Base-by-base conservation (phyloP, 2,113 vertebrate species). In the Colaptes auratus region DNA sequence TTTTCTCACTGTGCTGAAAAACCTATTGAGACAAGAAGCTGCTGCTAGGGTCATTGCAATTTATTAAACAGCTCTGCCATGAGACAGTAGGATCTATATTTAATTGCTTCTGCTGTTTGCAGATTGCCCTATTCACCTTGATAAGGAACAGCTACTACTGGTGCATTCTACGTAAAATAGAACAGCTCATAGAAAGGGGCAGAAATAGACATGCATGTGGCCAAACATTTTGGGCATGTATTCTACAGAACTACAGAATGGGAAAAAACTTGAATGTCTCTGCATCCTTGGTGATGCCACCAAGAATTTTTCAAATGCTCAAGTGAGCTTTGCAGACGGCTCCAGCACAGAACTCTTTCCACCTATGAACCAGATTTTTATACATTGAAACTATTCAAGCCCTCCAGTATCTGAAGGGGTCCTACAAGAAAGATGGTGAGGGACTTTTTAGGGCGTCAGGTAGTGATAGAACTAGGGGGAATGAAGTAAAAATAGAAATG, bases 111-210 rank as follows among this genome's bases (percentile, higher is more conserved):
- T 87, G 44, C 67, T 85, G 17, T 71, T 83, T 71, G 61, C 74
- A 92, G 81, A 86, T 82, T 91, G 78, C 52, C 55, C 55, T 88
- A 28, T 73, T 94, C 82, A 93, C 89, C 85, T 79, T 85, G 52
- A 46, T 76, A 73, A 1, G 87, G 55, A 91, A 71, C n/a, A 80
- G 70, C 24, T 63, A 66, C 42, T 50, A 19, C 1, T 5, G 15
- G 46, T 90, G 28, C 7, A 59, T 55, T 73, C 39, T 28, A 5
- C 13, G 12, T 13, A 74, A 91, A 91, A 89, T 33, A 19, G 10
- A 64, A 60, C n/a, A 70, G 30, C n/a, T 59, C 48, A 75, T 30
- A 30, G 20, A 73, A 89, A 63, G 80, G 18, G 23, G n/a, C 28
- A 86, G 33, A 67, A 89, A 50, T 5, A 65, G 44, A 58, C n/a